phyloP scores from a whole-genome alignment of 2,888 invertebrate genomes.

The Pycnomerus fuliginosus region DNA sequence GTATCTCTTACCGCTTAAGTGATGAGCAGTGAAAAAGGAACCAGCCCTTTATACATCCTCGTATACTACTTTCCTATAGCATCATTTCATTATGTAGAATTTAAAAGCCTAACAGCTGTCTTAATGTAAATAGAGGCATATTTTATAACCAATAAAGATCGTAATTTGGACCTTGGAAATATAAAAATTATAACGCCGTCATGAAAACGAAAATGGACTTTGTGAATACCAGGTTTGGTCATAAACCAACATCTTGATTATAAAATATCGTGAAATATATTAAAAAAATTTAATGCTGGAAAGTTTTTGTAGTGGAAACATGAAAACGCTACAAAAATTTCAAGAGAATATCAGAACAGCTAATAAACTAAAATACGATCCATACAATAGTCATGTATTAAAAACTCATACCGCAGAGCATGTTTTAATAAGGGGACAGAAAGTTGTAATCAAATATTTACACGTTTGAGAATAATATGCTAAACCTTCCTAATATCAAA shows the following conservation, averaged over 20 bases:
- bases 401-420: not conserved
- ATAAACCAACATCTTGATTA: constrained; percentile 20
- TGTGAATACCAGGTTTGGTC: constrained; percentile 15
- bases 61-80: too few relatives aligned
- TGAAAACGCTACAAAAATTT: constrained; percentile 3
- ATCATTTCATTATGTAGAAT: too few relatives aligned
- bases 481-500: constrained; percentile 22
- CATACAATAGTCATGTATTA: not conserved
- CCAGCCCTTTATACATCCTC: too few relatives aligned
- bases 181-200: constrained; percentile 20
- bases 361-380: constrained; percentile 4
- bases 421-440: not conserved
- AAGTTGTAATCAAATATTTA: constrained; percentile 17
- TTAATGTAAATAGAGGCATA: too few relatives aligned
- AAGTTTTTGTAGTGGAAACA: constrained; percentile 8
- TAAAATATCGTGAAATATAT: constrained; percentile 15
- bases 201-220: constrained; percentile 21
- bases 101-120: too few relatives aligned
- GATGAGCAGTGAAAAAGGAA: too few relatives aligned
- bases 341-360: not conserved
- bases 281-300: constrained; percentile 15
- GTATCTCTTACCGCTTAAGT: too few relatives aligned
- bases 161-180: constrained; percentile 10
- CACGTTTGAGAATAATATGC: constrained; percentile 18
- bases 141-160: constrained; percentile 15